A percentile compares a stretch with the other conserved stretches of the same genome.
Conservation (phyloP, 2,888 invertebrate genomes). For the Anthoptus insignis region DNA sequence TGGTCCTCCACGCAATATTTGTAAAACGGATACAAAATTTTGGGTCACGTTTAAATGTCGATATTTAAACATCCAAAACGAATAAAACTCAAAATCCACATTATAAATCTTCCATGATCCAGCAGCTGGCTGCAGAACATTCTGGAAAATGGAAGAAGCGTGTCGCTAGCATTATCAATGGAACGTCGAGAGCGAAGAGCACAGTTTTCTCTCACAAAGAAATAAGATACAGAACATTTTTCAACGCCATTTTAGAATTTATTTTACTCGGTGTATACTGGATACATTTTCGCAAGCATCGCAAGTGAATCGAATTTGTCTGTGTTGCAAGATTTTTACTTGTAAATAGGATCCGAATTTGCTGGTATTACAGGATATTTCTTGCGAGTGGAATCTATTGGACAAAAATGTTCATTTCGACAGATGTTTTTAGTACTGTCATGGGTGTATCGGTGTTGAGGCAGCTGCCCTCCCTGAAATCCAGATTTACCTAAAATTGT, state of each 20-base stretch:
- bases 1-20: no score
- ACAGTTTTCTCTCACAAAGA: background rate
- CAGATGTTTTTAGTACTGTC: no score
- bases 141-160: conserved; percentile 6
- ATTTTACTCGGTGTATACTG: background rate
- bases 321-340: background rate
- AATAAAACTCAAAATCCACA: background rate
- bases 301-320: background rate
- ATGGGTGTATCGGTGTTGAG: no score
- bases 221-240: background rate
- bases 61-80: no score
- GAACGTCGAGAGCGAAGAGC: background rate
- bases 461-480: no score
- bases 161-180: conserved; percentile 9
- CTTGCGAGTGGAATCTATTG: background rate
- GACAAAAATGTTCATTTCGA: no score
- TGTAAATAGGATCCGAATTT: background rate
- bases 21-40: no score
- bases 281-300: background rate
- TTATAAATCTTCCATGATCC: conserved; percentile 12
- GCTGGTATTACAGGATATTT: background rate
- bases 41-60: no score
- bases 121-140: background rate
- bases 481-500: no score
- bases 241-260: background rate